phyloP scores from a whole-genome alignment of 1,140 invertebrate species.

The Ceratina australensis region DNA sequence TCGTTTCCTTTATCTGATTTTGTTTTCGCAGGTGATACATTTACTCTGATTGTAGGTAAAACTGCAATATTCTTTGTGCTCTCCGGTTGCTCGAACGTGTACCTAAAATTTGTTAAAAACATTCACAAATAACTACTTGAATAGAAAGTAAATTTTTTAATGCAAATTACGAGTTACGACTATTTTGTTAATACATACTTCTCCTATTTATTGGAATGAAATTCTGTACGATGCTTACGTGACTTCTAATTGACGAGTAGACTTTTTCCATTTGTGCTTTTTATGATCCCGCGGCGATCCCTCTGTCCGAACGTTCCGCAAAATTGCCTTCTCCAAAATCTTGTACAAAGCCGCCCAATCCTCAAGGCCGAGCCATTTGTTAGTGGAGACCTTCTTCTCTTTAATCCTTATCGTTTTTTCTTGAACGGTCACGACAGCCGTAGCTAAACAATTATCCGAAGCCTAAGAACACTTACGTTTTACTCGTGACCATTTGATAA shows the following conservation, averaged over 20 bases:
- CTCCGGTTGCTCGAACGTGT: conserved; percentile 62
- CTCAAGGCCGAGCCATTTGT: conserved; percentile 68
- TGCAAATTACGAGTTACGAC: not conserved
- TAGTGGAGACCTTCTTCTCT: conserved; percentile 61
- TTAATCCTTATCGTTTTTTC: conserved; percentile 65
- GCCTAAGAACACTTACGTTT: conserved; percentile 53
- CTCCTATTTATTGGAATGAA: too few relatives aligned
- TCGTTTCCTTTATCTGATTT: conserved; percentile 27
- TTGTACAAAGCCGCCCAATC: conserved; percentile 67
- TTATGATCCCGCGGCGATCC: conserved; percentile 21
- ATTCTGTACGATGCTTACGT: conserved; percentile 52
- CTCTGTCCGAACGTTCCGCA: conserved; percentile 53
- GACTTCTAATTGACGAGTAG: conserved; percentile 63
- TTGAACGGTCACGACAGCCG: conserved; percentile 67
- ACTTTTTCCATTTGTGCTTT: conserved; percentile 59
- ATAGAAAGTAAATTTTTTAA: not conserved
- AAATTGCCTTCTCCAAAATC: conserved; percentile 62
- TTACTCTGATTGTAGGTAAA: conserved; percentile 66
- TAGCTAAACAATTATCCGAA: conserved; percentile 64
- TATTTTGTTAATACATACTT: not conserved
- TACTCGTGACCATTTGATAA: conserved; percentile 38
- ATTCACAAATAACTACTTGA: not conserved
- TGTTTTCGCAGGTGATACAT: conserved; percentile 58
- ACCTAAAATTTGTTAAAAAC: conserved; percentile 48
- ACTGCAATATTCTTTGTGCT: conserved; percentile 43